A percentile compares a stretch with the other conserved stretches of the same genome.
phyloP scores from a whole-genome alignment of 2,797 vertebrate species.

The Eulemur albifrons region DNA sequence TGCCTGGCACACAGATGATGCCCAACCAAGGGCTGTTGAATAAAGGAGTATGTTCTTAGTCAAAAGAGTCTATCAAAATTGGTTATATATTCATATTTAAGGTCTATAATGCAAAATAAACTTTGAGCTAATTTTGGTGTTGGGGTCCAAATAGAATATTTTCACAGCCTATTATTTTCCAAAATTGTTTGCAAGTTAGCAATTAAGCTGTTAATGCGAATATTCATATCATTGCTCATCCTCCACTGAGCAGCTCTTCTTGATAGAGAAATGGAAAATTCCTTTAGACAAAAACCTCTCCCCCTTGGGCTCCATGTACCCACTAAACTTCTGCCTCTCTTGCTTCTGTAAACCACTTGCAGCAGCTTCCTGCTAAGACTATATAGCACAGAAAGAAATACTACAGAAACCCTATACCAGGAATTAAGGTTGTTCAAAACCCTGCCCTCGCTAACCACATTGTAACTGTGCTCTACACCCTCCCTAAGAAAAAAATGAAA shows the following conservation, averaged over 20 bases:
- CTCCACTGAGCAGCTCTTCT: not conserved
- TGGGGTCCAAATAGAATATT: not conserved
- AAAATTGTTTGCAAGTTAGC: constrained; percentile 18
- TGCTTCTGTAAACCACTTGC: too few relatives aligned
- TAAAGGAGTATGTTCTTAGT: not conserved
- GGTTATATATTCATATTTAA: not conserved
- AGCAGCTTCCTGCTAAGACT: too few relatives aligned
- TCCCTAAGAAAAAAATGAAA: too few relatives aligned
- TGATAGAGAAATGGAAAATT: too few relatives aligned
- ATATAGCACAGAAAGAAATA: too few relatives aligned
- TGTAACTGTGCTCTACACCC: too few relatives aligned
- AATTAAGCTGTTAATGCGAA: not conserved
- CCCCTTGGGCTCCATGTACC: too few relatives aligned
- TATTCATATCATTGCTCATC: not conserved
- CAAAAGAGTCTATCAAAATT: not conserved
- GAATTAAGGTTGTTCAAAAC: too few relatives aligned
- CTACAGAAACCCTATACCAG: too few relatives aligned
- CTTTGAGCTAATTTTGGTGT: not conserved
- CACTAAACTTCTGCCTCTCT: too few relatives aligned
- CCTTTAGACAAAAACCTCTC: too few relatives aligned
- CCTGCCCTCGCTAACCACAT: too few relatives aligned
- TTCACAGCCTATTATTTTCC: not conserved
- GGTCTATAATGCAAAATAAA: not conserved
- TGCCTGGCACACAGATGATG: not conserved
- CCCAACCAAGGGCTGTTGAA: not conserved